Evolutionary conservation across 2,888 invertebrate species (phyloP), one percentile per base, ranked within the genome.

Genomic region (Drosophila rubida): DNA sequence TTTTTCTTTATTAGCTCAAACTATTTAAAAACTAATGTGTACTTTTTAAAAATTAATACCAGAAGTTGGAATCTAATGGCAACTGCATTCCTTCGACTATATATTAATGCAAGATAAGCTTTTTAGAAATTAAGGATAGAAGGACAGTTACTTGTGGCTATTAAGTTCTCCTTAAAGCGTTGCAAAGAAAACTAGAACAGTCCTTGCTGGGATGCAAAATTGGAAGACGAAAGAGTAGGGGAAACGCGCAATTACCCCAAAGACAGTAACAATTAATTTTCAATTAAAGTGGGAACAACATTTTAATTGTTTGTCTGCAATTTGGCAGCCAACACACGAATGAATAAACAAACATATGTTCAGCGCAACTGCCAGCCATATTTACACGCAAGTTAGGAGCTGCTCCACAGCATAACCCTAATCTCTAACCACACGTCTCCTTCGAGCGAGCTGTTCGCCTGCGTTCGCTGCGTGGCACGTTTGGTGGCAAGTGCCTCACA

Each of bases 281-380:
- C 89, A 90, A 90, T 90, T 90, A 78, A 71, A 75, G 65, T 53
- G 61, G 65, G 66, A 79, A 65, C 80, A 88, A 81, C 80, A 82
- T 89, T 90, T 83, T 79, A 87, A 90, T 89, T 90, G 88, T 88
- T 90, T 89, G 78, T 75, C 78, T 84, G 72, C 72, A 75, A 76
- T 74, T 75, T 71, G 58, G 54, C 59, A 35, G 48, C 41, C 16
- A 45, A 32, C 27, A 49, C 59, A 66, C 55, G 64, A 78, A 75
- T 69, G 71, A 84, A 69, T 78, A 81, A 80, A 67, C 82, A 87
- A 78, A 85, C 88, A 83, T 79, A 87, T 87, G 86, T 81, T 67
- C 58, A 27, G 50, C 46, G 53, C 37, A 32, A 65, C 41, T 62
- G 55, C 51, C 53, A 55, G 13, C 14, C 69, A 63, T 78, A 78